Evolutionary conservation across 2,113 vertebrate genomes (phyloP).

Genomic region (Polyodon spathula): DNA sequence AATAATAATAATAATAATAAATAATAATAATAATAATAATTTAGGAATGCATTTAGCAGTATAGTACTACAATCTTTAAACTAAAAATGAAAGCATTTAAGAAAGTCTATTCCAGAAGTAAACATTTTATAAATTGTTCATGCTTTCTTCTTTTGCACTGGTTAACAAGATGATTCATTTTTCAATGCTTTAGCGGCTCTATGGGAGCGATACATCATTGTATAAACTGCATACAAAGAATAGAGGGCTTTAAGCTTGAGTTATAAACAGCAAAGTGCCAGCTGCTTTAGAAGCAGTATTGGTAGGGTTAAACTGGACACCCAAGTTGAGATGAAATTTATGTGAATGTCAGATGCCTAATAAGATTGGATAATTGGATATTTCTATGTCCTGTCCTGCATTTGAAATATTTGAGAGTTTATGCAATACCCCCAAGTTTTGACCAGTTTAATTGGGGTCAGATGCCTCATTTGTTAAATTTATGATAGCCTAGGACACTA

Average conservation of each 20-base stretch:
- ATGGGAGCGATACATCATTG: no score
- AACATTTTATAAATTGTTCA: no score
- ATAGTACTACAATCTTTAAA: no score
- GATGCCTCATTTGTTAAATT: slow-evolving; percentile 53
- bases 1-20: no score
- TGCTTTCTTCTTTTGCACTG: no score
- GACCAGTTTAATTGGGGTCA: slow-evolving; percentile 41
- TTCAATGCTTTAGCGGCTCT: no score
- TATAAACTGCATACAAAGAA: neutral
- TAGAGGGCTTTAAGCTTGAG: slow-evolving; percentile 34
- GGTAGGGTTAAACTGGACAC: slow-evolving; percentile 47
- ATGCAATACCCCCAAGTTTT: slow-evolving; percentile 38
- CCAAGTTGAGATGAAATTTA: slow-evolving; percentile 58
- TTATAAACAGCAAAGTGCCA: slow-evolving; percentile 55
- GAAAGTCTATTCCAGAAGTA: no score
- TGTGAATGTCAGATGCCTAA: slow-evolving; percentile 45
- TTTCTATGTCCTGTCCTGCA: slow-evolving; percentile 31
- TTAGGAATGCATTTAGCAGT: no score
- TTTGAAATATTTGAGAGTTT: slow-evolving; percentile 23
- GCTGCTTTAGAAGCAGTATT: slow-evolving; percentile 31
- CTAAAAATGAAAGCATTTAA: no score
- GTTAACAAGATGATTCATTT: no score
- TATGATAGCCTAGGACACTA: slow-evolving; percentile 54
- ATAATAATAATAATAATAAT: no score
- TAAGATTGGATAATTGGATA: slow-evolving; percentile 35